phyloP scores from a whole-genome alignment of 2,888 invertebrate genomes.

The Aphodius sticticus region DNA sequence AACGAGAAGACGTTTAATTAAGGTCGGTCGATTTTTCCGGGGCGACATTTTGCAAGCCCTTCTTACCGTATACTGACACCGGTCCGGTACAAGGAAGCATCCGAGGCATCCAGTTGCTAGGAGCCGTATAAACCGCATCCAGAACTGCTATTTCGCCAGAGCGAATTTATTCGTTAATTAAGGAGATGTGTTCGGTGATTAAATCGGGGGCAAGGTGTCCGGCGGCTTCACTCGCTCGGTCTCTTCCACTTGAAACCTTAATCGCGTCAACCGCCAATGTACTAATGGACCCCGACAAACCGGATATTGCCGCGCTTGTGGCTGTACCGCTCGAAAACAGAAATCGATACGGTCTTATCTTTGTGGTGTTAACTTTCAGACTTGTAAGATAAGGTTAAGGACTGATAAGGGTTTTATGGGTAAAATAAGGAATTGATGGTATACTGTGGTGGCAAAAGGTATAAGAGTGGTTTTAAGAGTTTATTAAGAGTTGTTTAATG shows the following conservation, averaged over 20 bases:
- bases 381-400: background rate
- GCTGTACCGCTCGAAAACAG: background rate
- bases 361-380: background rate
- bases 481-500: too few relatives aligned
- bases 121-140: too few relatives aligned
- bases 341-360: background rate
- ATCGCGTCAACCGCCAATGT: slow-evolving; percentile 39
- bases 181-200: slow-evolving; percentile 11
- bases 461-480: too few relatives aligned
- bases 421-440: too few relatives aligned
- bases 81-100: background rate
- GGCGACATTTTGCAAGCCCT: background rate
- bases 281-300: slow-evolving; percentile 40
- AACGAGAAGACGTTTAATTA: background rate
- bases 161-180: slow-evolving; percentile 22
- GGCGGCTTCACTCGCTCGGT: background rate
- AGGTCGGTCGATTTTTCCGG: background rate
- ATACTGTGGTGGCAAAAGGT: too few relatives aligned
- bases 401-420: background rate
- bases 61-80: background rate
- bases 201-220: background rate
- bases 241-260: slow-evolving; percentile 6
- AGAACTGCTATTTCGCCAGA: background rate
- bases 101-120: background rate
- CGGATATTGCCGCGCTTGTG: slow-evolving; percentile 39